Conservation (phyloP, 2,888 invertebrate species). For the Gnatocerus cornutus region DNA sequence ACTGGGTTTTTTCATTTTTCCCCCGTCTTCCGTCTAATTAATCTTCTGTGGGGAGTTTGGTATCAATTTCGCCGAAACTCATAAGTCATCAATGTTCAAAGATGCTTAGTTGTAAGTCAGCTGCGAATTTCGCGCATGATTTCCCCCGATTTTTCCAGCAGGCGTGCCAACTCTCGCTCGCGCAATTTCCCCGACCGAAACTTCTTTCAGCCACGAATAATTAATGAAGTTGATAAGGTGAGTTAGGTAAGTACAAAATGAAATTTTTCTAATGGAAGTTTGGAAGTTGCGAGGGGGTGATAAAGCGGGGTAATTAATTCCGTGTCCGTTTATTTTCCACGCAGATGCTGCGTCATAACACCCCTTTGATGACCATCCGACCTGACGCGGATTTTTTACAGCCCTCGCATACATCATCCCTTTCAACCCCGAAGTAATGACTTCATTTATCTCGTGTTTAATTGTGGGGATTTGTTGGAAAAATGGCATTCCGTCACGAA, state of each 20-base stretch:
- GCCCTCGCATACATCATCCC: conserved; percentile 26
- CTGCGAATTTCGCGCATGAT: conserved; percentile 67
- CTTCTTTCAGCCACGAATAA: conserved; percentile 42
- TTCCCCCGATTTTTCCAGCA: conserved; percentile 42
- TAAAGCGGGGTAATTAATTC: conserved; percentile 1
- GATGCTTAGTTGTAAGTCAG: conserved; percentile 68
- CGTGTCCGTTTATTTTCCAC: conserved; percentile 20
- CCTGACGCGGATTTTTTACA: conserved; percentile 37
- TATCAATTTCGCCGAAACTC: conserved; percentile 48
- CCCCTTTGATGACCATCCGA: conserved; percentile 37
- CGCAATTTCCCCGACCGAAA: conserved; percentile 34
- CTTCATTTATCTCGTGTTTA: conserved; percentile 36
- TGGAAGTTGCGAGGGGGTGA: neutral
- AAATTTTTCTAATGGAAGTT: conserved; percentile 49
- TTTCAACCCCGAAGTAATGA: conserved; percentile 36
- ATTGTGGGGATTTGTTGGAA: conserved; percentile 23
- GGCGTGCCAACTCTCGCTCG: conserved; percentile 28
- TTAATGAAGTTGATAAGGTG: conserved; percentile 43
- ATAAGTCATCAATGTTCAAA: conserved; percentile 70
- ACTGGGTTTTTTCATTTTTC: neutral
- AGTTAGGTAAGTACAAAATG: conserved; percentile 41
- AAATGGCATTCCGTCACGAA: conserved; percentile 35
- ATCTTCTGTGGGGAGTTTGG: neutral
- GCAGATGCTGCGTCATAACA: conserved; percentile 24
- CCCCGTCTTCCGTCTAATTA: conserved; percentile 24